Base-by-base conservation (phyloP, 2,113 vertebrate species). In the Psettodes erumei region DNA sequence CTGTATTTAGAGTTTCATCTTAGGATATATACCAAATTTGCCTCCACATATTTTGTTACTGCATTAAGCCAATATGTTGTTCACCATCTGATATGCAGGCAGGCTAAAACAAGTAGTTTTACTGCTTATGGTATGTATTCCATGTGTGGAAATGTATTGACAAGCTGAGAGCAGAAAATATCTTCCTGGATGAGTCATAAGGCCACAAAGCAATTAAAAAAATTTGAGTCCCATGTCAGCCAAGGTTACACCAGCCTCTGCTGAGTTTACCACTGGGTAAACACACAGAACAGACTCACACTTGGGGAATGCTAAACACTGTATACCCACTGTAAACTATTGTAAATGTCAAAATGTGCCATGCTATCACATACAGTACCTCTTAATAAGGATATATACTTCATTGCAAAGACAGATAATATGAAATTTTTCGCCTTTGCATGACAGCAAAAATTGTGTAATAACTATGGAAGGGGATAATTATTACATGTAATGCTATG, bases 221-320 rank as follows among this genome's bases (percentile, higher is more conserved):
- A 23, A 69, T 37, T 18, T 13, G 9, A 66, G 35, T 70, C 23
- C 8, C 25, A 21, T 55, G 45, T 53, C 38, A 51, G 27, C 33
- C 35, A 60, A 50, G 55, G 47, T 61, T 51, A 60, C 54, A 40
- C 27, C n/a, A 27, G 28, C 54, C 43, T 58, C 6, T 30, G 15
- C 38, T 62, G 19, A 28, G 23, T 55, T 70, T 33, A 54, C 56
- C 28, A 12, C 3, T 28, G 21, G 30, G 48, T 27, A 61, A 76
- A 61, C 64, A 76, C 45, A 54, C 21, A 62, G 27, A n/a, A n/a
- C 23, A 45, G 38, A 4, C 48, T n/a, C n/a, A n/a, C 48, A 28
- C 28, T 27, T 76, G n/a, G 40, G 37, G 67, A 64, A 63, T 33
- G 25, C 33, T 18, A 53, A 72, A 71, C 50, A 37, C 21, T 54